A percentile compares a stretch with the other conserved stretches of the same genome.
Conservation (phyloP, 92 coral and sea anemone genomes). For the Epizoanthus ramosus region DNA sequence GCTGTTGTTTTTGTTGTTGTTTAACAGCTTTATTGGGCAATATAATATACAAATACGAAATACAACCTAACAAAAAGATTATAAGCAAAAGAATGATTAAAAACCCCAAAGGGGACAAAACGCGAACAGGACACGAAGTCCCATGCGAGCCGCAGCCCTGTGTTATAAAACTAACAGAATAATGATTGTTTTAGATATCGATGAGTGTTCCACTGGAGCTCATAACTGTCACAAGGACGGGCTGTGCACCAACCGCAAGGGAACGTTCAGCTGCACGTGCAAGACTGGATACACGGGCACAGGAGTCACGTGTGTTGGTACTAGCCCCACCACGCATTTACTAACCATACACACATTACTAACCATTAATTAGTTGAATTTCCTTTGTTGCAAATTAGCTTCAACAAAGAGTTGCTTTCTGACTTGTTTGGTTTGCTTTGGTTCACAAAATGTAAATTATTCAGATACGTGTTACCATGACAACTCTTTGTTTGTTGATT, state of each 20-base stretch:
- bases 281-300: constrained; percentile 81
- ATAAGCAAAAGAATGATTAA: too few relatives aligned
- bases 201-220: constrained; percentile 48
- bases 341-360: not conserved
- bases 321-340: not conserved
- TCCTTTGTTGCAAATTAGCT: not conserved
- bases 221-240: constrained; percentile 63
- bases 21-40: too few relatives aligned
- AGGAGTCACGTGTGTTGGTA: constrained; percentile 82
- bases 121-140: too few relatives aligned
- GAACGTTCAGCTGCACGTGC: constrained; percentile 83
- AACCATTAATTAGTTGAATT: not conserved
- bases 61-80: too few relatives aligned
- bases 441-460: not conserved
- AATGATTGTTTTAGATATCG: constrained; percentile 46
- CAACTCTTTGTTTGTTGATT: not conserved
- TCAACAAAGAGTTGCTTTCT: not conserved
- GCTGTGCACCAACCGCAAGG: constrained; percentile 59
- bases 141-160: too few relatives aligned
- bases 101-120: too few relatives aligned
- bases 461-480: not conserved
- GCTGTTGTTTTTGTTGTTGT: too few relatives aligned
- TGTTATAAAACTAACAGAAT: not conserved
- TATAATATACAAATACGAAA: too few relatives aligned
- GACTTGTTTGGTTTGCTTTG: not conserved